phyloP scores from a whole-genome alignment of 2,797 vertebrate species.

The Austrolebias charrua region DNA sequence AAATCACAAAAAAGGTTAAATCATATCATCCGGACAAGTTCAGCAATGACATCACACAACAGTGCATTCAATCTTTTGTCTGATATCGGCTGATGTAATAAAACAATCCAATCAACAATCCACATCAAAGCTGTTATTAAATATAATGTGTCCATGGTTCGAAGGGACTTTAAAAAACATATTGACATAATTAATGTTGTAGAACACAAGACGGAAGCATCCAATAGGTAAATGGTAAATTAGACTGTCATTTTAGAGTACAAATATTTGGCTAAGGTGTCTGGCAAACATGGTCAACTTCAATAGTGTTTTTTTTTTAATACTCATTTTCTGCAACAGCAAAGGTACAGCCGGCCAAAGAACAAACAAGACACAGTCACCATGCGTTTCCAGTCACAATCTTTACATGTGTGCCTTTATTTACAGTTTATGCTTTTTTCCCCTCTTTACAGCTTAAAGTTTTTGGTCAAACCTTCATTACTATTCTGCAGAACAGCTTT shows the following conservation, averaged over 20 bases:
- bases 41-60: neutral
- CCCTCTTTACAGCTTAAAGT: too few species aligned
- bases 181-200: constrained; percentile 7
- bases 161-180: neutral
- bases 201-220: constrained; percentile 1
- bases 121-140: neutral
- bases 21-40: neutral
- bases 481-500: constrained; percentile 8
- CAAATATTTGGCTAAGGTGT: constrained; percentile 52
- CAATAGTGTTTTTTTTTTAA: constrained; percentile 1
- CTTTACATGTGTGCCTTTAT: neutral
- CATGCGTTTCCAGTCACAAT: neutral
- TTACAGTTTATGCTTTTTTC: neutral
- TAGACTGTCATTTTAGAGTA: constrained; percentile 15
- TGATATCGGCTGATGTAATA: neutral
- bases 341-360: constrained; percentile 14
- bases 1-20: too few species aligned
- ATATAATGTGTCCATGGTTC: neutral
- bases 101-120: neutral
- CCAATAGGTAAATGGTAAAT: constrained; percentile 6
- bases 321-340: constrained; percentile 5
- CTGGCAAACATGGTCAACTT: constrained; percentile 25
- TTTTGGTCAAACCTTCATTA: neutral
- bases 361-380: neutral
- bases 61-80: neutral